phyloP scores from a whole-genome alignment of 2,797 vertebrate genomes.

The Furcifer pardalis region DNA sequence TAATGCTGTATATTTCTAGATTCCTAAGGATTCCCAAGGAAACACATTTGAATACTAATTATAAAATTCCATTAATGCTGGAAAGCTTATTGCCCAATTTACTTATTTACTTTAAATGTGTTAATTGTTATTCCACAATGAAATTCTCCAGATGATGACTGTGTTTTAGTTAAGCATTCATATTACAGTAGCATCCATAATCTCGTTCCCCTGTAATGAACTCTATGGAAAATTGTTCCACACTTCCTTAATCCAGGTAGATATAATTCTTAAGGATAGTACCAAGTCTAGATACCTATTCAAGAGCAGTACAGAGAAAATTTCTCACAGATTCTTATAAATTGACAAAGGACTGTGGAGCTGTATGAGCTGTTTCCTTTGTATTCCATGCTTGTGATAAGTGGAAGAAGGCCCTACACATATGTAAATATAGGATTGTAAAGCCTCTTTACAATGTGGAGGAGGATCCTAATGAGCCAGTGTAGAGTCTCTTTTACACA shows the following conservation, averaged over 20 bases:
- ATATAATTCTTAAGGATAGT: neutral
- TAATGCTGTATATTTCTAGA: neutral
- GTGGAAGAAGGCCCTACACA: too few relatives aligned
- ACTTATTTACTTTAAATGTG: slow-evolving; percentile 4
- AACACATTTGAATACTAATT: neutral
- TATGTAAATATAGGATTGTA: too few relatives aligned
- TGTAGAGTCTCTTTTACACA: neutral
- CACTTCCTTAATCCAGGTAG: too few relatives aligned
- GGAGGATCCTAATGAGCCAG: neutral
- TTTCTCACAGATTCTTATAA: neutral
- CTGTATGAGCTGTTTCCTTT: neutral
- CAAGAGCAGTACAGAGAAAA: neutral
- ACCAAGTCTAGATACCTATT: neutral
- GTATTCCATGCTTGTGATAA: neutral
- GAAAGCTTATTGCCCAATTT: neutral
- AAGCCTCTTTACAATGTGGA: too few relatives aligned
- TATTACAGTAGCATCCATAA: neutral
- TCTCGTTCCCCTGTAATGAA: too few relatives aligned
- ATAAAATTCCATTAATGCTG: neutral
- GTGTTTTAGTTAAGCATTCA: neutral
- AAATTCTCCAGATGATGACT: neutral
- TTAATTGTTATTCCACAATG: neutral
- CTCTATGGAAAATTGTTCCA: neutral
- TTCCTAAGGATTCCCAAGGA: neutral
- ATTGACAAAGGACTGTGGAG: neutral